A percentile compares a stretch with the other conserved stretches of the same genome.
phyloP scores from a whole-genome alignment of 1,140 invertebrate species.

The Pseudomyrmex pallidus region DNA sequence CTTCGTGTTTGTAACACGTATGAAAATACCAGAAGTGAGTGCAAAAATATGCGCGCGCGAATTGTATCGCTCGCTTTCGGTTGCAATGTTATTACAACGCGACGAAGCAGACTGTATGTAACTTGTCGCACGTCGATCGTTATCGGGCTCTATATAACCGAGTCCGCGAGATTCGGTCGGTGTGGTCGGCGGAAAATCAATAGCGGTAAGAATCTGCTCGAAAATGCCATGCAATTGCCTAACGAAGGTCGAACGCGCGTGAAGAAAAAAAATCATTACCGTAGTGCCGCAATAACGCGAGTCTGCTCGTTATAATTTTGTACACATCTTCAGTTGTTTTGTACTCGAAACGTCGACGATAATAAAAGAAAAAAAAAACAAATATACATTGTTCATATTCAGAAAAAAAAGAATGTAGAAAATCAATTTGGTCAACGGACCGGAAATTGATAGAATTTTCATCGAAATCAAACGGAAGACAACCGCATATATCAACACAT shows the following conservation, averaged over 20 bases:
- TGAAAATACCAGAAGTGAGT: too few species aligned
- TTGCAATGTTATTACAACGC: background rate
- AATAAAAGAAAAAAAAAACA: background rate
- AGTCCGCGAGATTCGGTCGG: conserved; percentile 23
- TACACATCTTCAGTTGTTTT: too few species aligned
- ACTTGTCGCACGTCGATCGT: conserved; percentile 13
- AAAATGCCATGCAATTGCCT: background rate
- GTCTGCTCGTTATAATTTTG: background rate
- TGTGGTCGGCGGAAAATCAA: conserved; percentile 16
- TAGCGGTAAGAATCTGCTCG: conserved; percentile 28
- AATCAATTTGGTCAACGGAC: too few species aligned
- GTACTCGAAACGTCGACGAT: too few species aligned
- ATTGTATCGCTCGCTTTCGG: too few species aligned
- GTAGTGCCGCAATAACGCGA: background rate
- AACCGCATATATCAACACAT: background rate
- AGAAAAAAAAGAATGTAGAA: too few species aligned
- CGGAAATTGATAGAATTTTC: too few species aligned
- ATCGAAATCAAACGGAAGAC: too few species aligned
- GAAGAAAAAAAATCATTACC: too few species aligned
- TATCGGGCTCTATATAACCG: conserved; percentile 9
- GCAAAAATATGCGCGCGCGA: too few species aligned
- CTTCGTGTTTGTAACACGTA: too few species aligned
- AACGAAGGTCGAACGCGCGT: conserved; percentile 13
- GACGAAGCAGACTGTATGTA: background rate
- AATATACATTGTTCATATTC: too few species aligned